phyloP scores from a whole-genome alignment of 2,113 vertebrate species.

The Noturus placidus region DNA sequence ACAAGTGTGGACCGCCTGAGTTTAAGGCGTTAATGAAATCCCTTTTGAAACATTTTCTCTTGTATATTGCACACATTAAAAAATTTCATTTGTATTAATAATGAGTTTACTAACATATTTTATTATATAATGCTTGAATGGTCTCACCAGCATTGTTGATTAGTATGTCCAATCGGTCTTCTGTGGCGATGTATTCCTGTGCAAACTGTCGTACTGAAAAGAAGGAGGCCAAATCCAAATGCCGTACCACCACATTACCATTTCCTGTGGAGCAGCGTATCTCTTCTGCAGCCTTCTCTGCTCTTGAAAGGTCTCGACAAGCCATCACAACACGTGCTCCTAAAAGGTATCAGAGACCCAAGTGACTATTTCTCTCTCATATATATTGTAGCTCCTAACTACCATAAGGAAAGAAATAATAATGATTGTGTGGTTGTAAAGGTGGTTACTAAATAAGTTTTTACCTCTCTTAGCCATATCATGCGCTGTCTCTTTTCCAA shows the following conservation, averaged over 20 bases:
- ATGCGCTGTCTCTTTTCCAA: constrained; percentile 74
- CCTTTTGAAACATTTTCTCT: background rate
- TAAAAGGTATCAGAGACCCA: constrained; percentile 17
- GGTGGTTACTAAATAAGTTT: background rate
- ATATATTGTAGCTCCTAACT: background rate
- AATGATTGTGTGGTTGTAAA: background rate
- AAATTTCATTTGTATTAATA: background rate
- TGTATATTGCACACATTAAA: background rate
- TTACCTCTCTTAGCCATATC: constrained; percentile 74
- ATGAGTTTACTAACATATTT: background rate
- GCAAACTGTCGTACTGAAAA: constrained; percentile 69
- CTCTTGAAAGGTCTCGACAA: constrained; percentile 70
- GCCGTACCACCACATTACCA: constrained; percentile 67
- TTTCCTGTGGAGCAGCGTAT: constrained; percentile 68
- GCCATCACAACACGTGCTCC: constrained; percentile 74
- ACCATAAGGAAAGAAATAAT: background rate
- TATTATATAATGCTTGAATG: background rate
- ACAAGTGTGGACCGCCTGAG: background rate
- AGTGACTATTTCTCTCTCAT: background rate
- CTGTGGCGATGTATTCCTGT: constrained; percentile 64
- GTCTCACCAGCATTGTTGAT: constrained; percentile 74
- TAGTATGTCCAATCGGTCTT: constrained; percentile 71
- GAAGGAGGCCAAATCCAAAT: constrained; percentile 69
- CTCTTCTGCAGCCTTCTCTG: constrained; percentile 65
- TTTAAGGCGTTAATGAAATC: background rate